phyloP scores from a whole-genome alignment of 2,888 invertebrate species.

The Steinernema scapterisci region DNA sequence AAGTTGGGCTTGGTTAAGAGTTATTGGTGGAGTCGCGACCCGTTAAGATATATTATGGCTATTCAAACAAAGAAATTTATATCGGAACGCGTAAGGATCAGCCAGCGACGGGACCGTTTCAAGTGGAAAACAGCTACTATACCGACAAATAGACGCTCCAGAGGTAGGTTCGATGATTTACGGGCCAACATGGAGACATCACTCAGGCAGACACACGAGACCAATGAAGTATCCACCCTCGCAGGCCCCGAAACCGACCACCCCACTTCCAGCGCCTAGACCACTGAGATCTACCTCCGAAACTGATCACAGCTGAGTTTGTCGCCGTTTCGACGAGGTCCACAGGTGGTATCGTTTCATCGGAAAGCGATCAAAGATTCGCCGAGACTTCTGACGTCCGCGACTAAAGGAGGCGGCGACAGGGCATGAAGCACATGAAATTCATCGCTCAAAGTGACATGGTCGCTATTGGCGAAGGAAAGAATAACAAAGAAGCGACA shows the following conservation, averaged over 20 bases:
- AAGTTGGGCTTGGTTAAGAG: no score
- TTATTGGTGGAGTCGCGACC: background rate
- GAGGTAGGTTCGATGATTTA: background rate
- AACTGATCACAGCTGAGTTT: background rate
- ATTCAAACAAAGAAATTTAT: background rate
- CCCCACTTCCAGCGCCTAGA: background rate
- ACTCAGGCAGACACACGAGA: background rate
- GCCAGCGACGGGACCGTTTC: background rate
- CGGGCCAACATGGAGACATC: background rate
- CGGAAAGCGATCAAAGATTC: background rate
- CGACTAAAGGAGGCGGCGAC: no score
- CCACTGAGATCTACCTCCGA: background rate
- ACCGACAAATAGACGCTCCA: constrained; percentile 6
- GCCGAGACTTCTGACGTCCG: background rate
- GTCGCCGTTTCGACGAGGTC: background rate
- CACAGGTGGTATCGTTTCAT: background rate
- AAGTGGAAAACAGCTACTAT: background rate
- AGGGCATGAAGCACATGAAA: no score
- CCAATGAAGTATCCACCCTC: constrained; percentile 5
- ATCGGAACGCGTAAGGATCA: background rate
- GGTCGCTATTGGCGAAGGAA: no score
- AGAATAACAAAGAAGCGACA: no score
- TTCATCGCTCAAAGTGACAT: no score
- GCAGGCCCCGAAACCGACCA: background rate
- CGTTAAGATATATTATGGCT: constrained; percentile 1